Evolutionary conservation across 2,797 vertebrate species (phyloP), one percentile per base, ranked within the genome.

Genomic region (Sparus aurata): DNA sequence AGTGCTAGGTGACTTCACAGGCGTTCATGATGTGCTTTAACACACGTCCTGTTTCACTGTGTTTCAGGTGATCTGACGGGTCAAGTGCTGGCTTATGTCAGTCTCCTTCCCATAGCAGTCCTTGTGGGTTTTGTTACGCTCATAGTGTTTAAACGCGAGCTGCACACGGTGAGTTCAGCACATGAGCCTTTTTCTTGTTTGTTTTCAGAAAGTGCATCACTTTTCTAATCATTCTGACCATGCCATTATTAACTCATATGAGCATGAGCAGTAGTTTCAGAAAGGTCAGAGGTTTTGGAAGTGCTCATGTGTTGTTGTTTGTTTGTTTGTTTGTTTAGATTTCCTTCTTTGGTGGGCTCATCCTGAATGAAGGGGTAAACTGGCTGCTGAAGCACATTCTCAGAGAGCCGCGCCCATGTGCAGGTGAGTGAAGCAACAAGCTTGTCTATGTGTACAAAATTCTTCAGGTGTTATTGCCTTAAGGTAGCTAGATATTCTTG

Each of bases 81-180:
- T 87, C 95, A 96, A 70, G 89, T 97, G 73, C 94, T 99, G 87
- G 98, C 98, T 85, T 98, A 97, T 90, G 94, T 97, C 92, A 99
- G 97, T 87, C 96, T 99, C 57, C 91, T 97, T 25, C 98, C 98
- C 66, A 90, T 98, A 69, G 97, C 97, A 57, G 94, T 99, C 88
- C 95, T 99, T 12, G 96, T 98, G 72, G 97, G 98, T 25, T 99
- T 99, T 52, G 93, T 99, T 68, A 99, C 98, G 4, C 97, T 99
- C 84, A 98, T 99, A 86, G 96, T 98, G 91, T 99, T 99, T 92
- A 99, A 99, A 95, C 96, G 98, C 86, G 98, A 99, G 82, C 95
- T 99, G 83, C 98, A 99, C 95, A 99, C 98, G 83, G 98, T 99
- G 85, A 97, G 98, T 94, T 50, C 18, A 73, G 66, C 72, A 75